A percentile compares a stretch with the other conserved stretches of the same genome.
phyloP scores from a whole-genome alignment of 2,797 vertebrate genomes.

The Anolis apletophallus region DNA sequence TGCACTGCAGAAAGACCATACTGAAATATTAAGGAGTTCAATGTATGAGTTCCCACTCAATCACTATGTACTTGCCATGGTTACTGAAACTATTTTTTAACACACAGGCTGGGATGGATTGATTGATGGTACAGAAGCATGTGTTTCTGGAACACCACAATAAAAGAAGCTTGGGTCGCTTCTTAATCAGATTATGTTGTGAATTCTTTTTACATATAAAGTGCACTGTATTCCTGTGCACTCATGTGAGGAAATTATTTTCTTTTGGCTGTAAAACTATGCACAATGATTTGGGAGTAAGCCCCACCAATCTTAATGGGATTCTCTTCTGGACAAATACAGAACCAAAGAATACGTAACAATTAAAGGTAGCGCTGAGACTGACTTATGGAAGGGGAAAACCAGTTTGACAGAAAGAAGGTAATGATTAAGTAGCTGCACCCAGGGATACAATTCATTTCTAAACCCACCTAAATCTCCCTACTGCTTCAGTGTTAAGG shows the following conservation, averaged over 20 bases:
- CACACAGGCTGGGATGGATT: neutral
- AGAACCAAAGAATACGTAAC: neutral
- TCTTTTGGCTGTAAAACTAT: neutral
- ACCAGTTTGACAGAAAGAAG: constrained; percentile 17
- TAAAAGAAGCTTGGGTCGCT: neutral
- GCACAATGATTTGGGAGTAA: neutral
- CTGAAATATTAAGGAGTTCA: neutral
- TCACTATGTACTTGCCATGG: neutral
- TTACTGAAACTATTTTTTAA: neutral
- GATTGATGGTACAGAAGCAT: neutral
- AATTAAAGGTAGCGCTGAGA: constrained; percentile 12
- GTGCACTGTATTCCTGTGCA: neutral
- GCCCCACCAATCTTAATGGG: neutral
- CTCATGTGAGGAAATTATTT: neutral
- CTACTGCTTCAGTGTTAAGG: neutral
- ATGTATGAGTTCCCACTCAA: neutral
- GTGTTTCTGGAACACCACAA: neutral
- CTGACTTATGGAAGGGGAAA: neutral
- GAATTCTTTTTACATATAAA: neutral
- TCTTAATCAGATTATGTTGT: neutral
- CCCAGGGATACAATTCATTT: constrained; percentile 6
- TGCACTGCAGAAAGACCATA: neutral
- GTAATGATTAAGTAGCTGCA: constrained; percentile 34
- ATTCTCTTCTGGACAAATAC: neutral
- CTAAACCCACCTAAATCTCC: neutral